These are phyloP conservation scores for Drosophila asahinai DNA, from an alignment of 1,140 invertebrate species.

Conservation along the genomic window DNA sequence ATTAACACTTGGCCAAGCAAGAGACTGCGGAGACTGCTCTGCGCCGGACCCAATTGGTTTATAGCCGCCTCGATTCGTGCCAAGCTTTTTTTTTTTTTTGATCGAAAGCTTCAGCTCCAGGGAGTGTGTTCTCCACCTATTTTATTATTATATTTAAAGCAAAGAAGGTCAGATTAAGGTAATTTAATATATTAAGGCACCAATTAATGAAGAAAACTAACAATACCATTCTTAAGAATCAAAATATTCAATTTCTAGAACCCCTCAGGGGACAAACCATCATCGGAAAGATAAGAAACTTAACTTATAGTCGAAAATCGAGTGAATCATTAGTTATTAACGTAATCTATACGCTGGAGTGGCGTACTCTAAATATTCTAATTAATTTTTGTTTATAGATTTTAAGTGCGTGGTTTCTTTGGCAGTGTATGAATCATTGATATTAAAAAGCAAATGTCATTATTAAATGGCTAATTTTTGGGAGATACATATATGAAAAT, in stretches of 20 bases:
- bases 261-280: background rate
- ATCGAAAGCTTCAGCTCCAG: background rate
- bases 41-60: slow-evolving; percentile 57
- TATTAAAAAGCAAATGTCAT: background rate
- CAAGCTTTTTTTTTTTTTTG: too few species aligned
- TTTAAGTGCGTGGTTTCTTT: background rate
- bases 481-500: background rate
- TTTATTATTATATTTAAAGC: too few species aligned
- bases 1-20: slow-evolving; percentile 63
- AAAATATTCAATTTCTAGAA: background rate
- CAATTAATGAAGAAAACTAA: background rate
- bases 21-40: slow-evolving; percentile 15
- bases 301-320: slow-evolving; percentile 3
- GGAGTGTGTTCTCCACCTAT: background rate
- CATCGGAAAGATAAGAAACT: background rate
- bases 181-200: too few species aligned
- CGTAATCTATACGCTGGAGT: background rate
- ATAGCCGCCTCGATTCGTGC: slow-evolving; percentile 24
- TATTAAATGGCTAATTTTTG: background rate
- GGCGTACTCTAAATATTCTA: slow-evolving; percentile 14
- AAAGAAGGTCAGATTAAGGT: too few species aligned
- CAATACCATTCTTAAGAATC: background rate
- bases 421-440: background rate
- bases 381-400: slow-evolving; percentile 26
- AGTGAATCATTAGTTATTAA: slow-evolving; percentile 28